phyloP scores from a whole-genome alignment of 1,140 invertebrate species.

The Drosophila simulans region DNA sequence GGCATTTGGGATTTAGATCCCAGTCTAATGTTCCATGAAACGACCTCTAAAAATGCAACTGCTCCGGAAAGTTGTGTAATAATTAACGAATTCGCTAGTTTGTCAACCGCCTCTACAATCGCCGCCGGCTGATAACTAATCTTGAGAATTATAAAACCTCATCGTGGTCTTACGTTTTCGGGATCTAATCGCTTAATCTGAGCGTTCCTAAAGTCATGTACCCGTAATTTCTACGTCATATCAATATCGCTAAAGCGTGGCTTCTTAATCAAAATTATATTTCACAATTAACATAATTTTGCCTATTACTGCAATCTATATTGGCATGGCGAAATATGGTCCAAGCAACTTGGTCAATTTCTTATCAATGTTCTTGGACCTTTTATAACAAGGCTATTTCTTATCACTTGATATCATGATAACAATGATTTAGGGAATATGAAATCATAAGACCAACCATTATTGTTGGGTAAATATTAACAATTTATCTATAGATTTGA shows the following conservation, averaged over 20 bases:
- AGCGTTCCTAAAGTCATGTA: slow-evolving; percentile 10
- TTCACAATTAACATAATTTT: background rate
- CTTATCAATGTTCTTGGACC: slow-evolving; percentile 19
- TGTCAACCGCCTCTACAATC: slow-evolving; percentile 19
- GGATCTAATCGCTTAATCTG: slow-evolving; percentile 22
- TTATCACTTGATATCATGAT: slow-evolving; percentile 13
- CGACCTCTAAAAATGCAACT: slow-evolving; percentile 65
- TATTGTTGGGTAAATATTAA: slow-evolving; percentile 41
- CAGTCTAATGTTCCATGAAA: slow-evolving; percentile 73
- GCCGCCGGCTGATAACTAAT: slow-evolving; percentile 32
- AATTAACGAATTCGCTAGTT: slow-evolving; percentile 18
- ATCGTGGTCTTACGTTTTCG: slow-evolving; percentile 7
- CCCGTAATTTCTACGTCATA: slow-evolving; percentile 6
- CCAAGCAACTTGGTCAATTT: background rate
- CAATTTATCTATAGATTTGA: slow-evolving; percentile 13
- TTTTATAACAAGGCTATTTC: slow-evolving; percentile 14
- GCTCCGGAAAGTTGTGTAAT: slow-evolving; percentile 37
- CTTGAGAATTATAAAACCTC: slow-evolving; percentile 17
- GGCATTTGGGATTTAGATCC: slow-evolving; percentile 27
- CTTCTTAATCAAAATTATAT: slow-evolving; percentile 16
- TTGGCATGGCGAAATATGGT: slow-evolving; percentile 4
- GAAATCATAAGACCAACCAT: slow-evolving; percentile 14
- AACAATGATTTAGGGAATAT: slow-evolving; percentile 18
- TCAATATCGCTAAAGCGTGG: slow-evolving; percentile 6
- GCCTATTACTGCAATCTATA: background rate